A percentile compares a stretch with the other conserved stretches of the same genome.
These are phyloP conservation scores for Platalea minor DNA, from an alignment of 2,797 vertebrate species.

Conservation along the genomic window DNA sequence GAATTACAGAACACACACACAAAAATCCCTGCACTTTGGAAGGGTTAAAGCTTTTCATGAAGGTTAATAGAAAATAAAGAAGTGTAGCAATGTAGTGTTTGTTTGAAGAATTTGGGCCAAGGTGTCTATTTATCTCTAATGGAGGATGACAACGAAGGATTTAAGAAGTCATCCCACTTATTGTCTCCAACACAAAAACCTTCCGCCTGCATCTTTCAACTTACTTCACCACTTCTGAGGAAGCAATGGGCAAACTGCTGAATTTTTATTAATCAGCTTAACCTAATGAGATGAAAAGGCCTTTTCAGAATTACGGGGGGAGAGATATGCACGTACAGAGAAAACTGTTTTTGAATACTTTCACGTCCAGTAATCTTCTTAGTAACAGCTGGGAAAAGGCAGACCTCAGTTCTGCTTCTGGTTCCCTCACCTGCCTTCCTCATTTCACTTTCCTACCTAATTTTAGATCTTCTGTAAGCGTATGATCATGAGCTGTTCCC, in stretches of 20 bases:
- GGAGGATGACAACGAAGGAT: conserved; percentile 83
- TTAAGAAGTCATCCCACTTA: conserved; percentile 90
- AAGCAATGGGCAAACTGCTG: conserved; percentile 80
- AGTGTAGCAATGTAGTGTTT: conserved; percentile 51
- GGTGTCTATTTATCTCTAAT: conserved; percentile 76
- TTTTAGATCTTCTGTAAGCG: neutral
- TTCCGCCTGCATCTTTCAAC: conserved; percentile 83
- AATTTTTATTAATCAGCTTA: conserved; percentile 98
- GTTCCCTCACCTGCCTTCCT: neutral
- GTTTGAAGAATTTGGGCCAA: conserved; percentile 66
- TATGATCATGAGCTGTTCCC: neutral
- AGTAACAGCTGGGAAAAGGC: neutral
- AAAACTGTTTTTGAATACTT: conserved; percentile 39
- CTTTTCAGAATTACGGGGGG: conserved; percentile 78
- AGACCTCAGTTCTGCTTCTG: conserved; percentile 10
- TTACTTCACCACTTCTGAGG: conserved; percentile 73
- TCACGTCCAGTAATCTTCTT: conserved; percentile 35
- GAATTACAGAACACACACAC: conserved; percentile 32
- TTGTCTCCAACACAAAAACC: conserved; percentile 90
- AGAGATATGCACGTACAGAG: neutral
- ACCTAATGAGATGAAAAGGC: conserved; percentile 95
- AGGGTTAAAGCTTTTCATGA: conserved; percentile 40
- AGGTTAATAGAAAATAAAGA: conserved; percentile 57
- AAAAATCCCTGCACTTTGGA: conserved; percentile 24
- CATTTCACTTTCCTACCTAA: neutral